Evolutionary conservation across 1,140 invertebrate species (phyloP), one percentile per base, ranked within the genome.

Genomic region (Brachionus paranguensis): DNA sequence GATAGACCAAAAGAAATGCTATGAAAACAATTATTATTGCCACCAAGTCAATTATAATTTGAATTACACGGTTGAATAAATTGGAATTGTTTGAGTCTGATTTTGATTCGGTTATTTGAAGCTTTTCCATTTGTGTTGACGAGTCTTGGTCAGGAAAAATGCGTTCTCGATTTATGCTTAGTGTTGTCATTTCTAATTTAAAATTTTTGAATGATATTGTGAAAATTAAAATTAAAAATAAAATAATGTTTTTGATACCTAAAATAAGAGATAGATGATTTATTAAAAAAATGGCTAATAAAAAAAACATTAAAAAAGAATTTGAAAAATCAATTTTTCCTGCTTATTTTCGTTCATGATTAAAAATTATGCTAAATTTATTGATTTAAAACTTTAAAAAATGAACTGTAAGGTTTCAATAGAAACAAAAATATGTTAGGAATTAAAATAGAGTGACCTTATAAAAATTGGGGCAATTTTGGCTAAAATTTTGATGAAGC

Each of bases 1-100:
- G 10, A 45, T 81, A 81, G 43, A 81, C 60, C 14, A 81, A 27
- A 27, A 81, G 33, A 64, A 81, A 81, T 20, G 78, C 11, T 43
- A 60, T 47, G n/a, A 81, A 81, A 17, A 81, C 33, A 37, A 81
- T 10, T 14, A 64, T 43, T 37, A 81, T 81, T 8, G 64, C 78
- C 12, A 81, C 6, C 11, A 81, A 27, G 27, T 81, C 78, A 17
- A 81, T 17, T 12, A 81, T 47, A n/a, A 47, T 81, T 37, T 81
- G 78, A 64, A 81, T 12, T 3, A 64, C 3, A 11, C 78, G 41
- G n/a, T 76, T 43, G 14, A 43, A 43, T 41, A 43, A 17, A 17
- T 72, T 37, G 7, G 68, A 20, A 10, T 41, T 43, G 5, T 72
- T 72, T n/a, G 33, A 0, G 5, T 37, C 17, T 43, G 14, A 0